These are phyloP conservation scores for Agriopis aurantiaria DNA, from an alignment of 2,888 invertebrate genomes.

Conservation along the genomic window DNA sequence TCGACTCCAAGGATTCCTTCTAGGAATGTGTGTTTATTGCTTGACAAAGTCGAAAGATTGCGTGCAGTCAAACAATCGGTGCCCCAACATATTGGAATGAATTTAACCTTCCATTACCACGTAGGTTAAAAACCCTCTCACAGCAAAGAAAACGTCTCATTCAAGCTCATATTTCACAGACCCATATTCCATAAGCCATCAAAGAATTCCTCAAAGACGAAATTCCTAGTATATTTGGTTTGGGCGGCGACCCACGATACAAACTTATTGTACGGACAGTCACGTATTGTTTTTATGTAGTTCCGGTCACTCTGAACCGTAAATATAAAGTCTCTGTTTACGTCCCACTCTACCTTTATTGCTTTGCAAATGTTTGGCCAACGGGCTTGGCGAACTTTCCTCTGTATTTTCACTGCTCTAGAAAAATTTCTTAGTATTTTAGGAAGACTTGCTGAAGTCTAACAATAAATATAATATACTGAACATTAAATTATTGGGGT, in stretches of 20 bases:
- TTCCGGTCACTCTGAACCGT: conserved; percentile 42
- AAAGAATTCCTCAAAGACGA: conserved; percentile 3
- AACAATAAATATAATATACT: too few relatives aligned
- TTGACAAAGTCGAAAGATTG: too few relatives aligned
- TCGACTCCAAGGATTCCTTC: too few relatives aligned
- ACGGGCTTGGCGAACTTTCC: conserved; percentile 20
- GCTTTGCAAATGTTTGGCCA: conserved; percentile 24
- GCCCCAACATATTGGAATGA: too few relatives aligned
- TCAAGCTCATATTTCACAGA: conserved; percentile 1
- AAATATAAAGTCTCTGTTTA: conserved; percentile 44
- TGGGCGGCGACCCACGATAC: background rate
- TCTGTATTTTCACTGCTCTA: background rate
- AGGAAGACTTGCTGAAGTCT: background rate
- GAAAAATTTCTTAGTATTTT: background rate
- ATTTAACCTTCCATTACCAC: too few relatives aligned
- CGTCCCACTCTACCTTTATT: conserved; percentile 38
- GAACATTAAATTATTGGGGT: too few relatives aligned
- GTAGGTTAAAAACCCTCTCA: too few relatives aligned
- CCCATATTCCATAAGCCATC: conserved; percentile 5
- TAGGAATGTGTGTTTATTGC: background rate
- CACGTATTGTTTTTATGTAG: conserved; percentile 56
- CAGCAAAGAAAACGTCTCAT: background rate
- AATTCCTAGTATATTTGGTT: background rate
- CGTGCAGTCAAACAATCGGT: too few relatives aligned
- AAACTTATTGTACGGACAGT: conserved; percentile 31